Base-by-base conservation (phyloP, 2,113 vertebrate species). In the Neodontobutis hainanensis region DNA sequence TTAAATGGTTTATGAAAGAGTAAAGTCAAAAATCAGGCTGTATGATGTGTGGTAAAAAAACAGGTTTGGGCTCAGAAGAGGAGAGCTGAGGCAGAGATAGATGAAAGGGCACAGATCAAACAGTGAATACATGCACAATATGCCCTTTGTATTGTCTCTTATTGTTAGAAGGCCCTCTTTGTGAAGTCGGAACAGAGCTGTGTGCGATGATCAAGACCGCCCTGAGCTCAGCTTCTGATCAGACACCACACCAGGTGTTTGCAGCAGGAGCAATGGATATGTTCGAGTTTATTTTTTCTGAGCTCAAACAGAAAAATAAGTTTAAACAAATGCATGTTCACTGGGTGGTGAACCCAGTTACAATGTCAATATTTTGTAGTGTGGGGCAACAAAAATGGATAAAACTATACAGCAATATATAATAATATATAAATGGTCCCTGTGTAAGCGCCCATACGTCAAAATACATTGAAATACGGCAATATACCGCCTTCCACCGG, bases 91-190 rank as follows among this genome's bases (percentile, higher is more conserved):
- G 51, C 44, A 67, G 55, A 65, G 36, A 64, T 9, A 68, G 64
- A 78, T 68, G 40, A 82, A 55, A 52, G 44, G 46, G 45, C 16
- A 40, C 10, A 57, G 68, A 83, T 82, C 70, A 83, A 77, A 77
- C 42, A 3, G 16, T 44, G 12, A 55, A 67, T 44, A 11, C 58
- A 51, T 34, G 57, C 67, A 73, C 61, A 73, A 36, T 60, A 14
- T 65, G 45, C 11, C 45, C 49, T 70, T 58, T 59, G 46, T 73
- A 52, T 15, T 43, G 38, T 38, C 7, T 40, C 15, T 61, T 42
- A 42, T 4, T 9, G 5, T 16, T 64, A 19, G 69, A 69, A 62
- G 46, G 27, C 19, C 48, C 8, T 57, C 27, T 72, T 50, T 67
- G 61, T 50, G 51, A 40, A 66, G 59, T 78, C 48, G 63, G 15